Conservation (phyloP, 1,140 invertebrate species). For the Papilio glaucus region DNA sequence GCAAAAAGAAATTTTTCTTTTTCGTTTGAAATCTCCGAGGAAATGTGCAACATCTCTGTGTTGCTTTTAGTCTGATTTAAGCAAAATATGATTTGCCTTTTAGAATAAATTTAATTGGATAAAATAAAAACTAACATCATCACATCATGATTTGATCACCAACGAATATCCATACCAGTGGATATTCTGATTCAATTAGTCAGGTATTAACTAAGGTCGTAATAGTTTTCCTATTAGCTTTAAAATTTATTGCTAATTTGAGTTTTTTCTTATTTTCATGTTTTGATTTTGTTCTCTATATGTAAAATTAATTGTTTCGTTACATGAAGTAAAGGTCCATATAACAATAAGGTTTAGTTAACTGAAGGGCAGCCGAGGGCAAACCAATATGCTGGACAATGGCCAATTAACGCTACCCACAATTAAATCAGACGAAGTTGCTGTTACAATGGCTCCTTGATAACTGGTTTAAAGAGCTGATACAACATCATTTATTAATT, state of each 20-base stretch:
- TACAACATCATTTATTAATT: constrained; percentile 35
- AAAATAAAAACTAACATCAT: too few species aligned
- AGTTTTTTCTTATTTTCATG: not conserved
- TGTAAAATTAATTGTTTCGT: constrained; percentile 42
- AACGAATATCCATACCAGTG: too few species aligned
- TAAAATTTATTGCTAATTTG: not conserved
- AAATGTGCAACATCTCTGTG: not conserved
- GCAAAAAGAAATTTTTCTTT: constrained; percentile 11
- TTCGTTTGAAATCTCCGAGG: constrained; percentile 11
- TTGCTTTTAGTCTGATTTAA: not conserved
- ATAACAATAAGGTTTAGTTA: constrained; percentile 65
- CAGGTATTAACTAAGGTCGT: too few species aligned
- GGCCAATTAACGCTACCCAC: constrained; percentile 79
- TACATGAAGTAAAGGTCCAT: constrained; percentile 40
- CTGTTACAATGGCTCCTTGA: constrained; percentile 58
- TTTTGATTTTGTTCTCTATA: constrained; percentile 30
- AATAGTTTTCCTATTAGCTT: too few species aligned
- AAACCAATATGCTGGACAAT: constrained; percentile 74
- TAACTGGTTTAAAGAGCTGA: constrained; percentile 55
- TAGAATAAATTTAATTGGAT: too few species aligned
- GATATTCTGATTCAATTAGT: too few species aligned
- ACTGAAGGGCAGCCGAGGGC: constrained; percentile 59
- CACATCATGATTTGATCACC: too few species aligned
- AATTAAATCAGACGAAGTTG: constrained; percentile 75
- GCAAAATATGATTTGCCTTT: not conserved